These are phyloP conservation scores for Pantala flavescens DNA, from an alignment of 1,140 invertebrate species.

Conservation along the genomic window DNA sequence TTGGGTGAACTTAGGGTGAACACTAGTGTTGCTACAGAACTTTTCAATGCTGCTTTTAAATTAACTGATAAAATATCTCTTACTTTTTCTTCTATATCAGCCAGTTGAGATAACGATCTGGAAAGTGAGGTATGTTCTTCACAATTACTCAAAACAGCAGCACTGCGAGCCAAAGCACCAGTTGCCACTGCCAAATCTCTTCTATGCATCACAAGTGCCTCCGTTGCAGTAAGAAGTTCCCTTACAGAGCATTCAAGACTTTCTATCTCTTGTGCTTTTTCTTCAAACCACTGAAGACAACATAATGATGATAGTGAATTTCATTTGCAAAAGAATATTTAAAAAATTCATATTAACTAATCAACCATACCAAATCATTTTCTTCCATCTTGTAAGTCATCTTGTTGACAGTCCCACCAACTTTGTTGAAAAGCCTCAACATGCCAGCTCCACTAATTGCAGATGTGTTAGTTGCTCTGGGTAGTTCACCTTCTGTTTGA, in stretches of 20 bases:
- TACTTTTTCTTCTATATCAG: constrained; percentile 81
- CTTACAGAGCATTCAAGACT: constrained; percentile 80
- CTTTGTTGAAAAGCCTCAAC: constrained; percentile 87
- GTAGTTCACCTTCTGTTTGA: constrained; percentile 71
- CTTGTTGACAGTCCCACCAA: constrained; percentile 96
- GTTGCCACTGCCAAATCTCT: constrained; percentile 74
- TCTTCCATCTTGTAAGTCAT: constrained; percentile 99
- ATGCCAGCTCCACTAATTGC: constrained; percentile 93
- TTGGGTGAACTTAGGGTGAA: no score
- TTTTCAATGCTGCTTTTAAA: no score
- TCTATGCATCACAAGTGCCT: constrained; percentile 74
- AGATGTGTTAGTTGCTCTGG: constrained; percentile 90
- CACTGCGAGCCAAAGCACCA: constrained; percentile 72
- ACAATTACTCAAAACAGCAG: constrained; percentile 84
- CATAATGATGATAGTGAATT: background rate
- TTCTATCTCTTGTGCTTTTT: constrained; percentile 86
- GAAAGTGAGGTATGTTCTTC: constrained; percentile 93
- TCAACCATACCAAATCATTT: constrained; percentile 74
- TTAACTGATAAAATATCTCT: background rate
- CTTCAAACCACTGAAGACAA: constrained; percentile 87
- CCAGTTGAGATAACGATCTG: constrained; percentile 80
- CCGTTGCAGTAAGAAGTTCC: constrained; percentile 79
- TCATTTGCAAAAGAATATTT: no score
- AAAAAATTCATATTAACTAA: background rate
- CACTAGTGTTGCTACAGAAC: no score